Base-by-base conservation (phyloP, 2,113 vertebrate genomes). In the Trogon surrucura region DNA sequence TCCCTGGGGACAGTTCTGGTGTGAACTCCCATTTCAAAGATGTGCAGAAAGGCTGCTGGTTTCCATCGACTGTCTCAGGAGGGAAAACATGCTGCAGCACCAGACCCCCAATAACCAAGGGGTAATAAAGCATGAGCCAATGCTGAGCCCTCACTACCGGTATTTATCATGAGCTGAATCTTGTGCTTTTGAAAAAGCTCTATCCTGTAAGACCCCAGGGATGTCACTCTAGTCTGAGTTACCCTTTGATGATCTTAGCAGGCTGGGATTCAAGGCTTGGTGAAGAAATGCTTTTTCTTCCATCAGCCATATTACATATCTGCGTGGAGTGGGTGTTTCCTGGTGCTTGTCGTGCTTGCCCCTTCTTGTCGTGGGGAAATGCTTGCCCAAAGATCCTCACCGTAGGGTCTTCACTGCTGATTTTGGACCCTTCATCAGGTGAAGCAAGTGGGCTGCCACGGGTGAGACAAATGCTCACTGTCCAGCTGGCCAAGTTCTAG, bases 301-400 rank as follows among this genome's bases (percentile, higher is more conserved):
- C 34, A 34, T 14, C 0, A 0, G 9, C 16, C 50, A 16, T 44
- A 12, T 48, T 48, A 11, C 0, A 0, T 32, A 19, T 70, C 30
- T 69, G 22, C 0, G 0, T 64, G 60, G 17, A 85, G 58, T 10
- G 9, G 16, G 16, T 62, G 65, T 78, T 85, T 50, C 54, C 51
- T 72, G 38, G 21, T 72, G 36, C 44, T n/a, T n/a, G n/a, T n/a
- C n/a, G n/a, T n/a, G n/a, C n/a, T n/a, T n/a, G n/a, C 8, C 25
- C 22, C 23, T 32, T 17, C 30, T 79, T 82, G 61, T 38, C 2
- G 1, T 17, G 21, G 4, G 34, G 16, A 58, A 74, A 9, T 25
- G 19, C 23, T 80, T 47, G 41, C 25, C 41, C 56, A 38, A 47
- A 82, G 20, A 34, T 27, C 53, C 16, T 8, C 20, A 41, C 25